Percentiles rank a stretch among this genome's conserved stretches.
Evolutionary conservation across 2,113 vertebrate species (phyloP).

Genomic region (Genyomyrus donnyi): DNA sequence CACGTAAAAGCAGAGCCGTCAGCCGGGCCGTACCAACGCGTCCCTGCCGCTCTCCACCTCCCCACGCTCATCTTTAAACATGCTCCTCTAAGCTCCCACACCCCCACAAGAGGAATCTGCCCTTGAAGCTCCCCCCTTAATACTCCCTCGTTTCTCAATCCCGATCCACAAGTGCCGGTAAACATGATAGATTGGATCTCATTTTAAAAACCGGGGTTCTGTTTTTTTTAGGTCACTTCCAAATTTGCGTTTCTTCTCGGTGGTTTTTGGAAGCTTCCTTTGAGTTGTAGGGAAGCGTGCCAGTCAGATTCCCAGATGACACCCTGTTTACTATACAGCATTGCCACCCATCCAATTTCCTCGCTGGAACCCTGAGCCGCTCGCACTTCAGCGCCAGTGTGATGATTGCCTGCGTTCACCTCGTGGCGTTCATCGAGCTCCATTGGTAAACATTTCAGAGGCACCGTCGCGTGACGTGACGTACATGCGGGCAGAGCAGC

Average conservation of each 20-base stretch:
- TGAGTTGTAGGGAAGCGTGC: background rate
- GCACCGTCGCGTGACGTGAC: background rate
- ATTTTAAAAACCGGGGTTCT: background rate
- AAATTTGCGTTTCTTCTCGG: background rate
- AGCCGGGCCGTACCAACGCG: background rate
- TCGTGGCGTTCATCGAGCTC: background rate
- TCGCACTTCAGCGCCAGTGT: background rate
- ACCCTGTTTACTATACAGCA: background rate
- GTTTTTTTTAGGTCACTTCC: background rate
- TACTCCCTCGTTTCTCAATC: background rate
- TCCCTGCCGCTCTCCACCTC: background rate
- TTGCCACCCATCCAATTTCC: background rate
- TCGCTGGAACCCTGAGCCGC: background rate
- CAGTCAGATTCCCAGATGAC: background rate
- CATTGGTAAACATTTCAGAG: background rate
- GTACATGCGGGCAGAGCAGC: background rate
- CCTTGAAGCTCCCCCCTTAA: background rate
- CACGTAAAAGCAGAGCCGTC: background rate
- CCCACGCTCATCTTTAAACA: slow-evolving; percentile 11
- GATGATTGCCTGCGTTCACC: background rate
- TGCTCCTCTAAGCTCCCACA: background rate
- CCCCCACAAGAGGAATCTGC: background rate
- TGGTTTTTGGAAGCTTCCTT: background rate
- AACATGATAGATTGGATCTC: background rate
- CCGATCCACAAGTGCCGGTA: background rate